Evolutionary conservation across 2,113 vertebrate species (phyloP).

Genomic region (Zootoca vivipara): DNA sequence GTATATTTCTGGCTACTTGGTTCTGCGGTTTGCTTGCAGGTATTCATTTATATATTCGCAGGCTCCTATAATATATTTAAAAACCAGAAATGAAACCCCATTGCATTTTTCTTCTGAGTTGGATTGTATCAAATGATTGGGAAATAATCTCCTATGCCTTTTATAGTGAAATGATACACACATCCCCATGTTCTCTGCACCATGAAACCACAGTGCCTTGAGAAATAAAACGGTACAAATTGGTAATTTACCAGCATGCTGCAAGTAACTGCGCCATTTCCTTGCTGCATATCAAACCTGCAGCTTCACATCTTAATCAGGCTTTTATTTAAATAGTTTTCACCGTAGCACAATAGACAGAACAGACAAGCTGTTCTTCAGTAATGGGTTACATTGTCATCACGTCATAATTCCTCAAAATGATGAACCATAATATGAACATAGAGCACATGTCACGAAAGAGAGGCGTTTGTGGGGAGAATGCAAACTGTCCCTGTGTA

Average conservation of each 20-base stretch:
- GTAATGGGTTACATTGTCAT: conserved; percentile 27
- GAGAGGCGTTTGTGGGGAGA: conserved; percentile 32
- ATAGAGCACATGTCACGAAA: conserved; percentile 21
- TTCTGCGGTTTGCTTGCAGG: neutral
- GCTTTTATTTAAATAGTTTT: conserved; percentile 74
- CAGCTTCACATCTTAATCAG: conserved; percentile 56
- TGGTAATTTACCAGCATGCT: conserved; percentile 58
- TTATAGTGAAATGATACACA: conserved; percentile 43
- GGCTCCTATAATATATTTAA: conserved; percentile 3
- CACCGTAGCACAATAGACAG: conserved; percentile 49
- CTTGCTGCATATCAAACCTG: conserved; percentile 57
- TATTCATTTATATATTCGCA: neutral
- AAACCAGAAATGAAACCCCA: neutral
- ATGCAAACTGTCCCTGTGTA: conserved; percentile 18
- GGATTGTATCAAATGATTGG: conserved; percentile 10
- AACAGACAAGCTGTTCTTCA: conserved; percentile 56
- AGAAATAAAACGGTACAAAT: conserved; percentile 60
- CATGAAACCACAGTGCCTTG: conserved; percentile 46
- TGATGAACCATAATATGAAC: conserved; percentile 25
- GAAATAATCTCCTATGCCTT: conserved; percentile 48
- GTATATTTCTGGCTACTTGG: neutral
- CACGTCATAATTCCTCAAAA: conserved; percentile 42
- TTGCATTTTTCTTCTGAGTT: neutral
- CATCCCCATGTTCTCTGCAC: conserved; percentile 15
- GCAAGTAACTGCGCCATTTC: conserved; percentile 61